Conservation (phyloP, 2,113 vertebrate species). For the Scopus umbretta region DNA sequence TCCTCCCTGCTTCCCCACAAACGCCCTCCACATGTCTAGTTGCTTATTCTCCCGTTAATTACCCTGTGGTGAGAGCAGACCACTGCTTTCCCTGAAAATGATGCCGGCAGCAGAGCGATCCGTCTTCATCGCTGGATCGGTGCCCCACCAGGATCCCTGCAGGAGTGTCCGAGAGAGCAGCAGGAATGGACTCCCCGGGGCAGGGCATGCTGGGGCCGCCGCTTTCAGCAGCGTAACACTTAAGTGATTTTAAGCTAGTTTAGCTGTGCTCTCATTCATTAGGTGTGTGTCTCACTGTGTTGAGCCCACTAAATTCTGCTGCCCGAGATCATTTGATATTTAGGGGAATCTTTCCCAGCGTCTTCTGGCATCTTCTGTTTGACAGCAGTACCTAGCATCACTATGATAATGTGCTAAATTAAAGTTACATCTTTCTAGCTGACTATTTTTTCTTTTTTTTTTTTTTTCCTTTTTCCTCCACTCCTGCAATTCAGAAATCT, state of each 20-base stretch:
- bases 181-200: background rate
- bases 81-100: background rate
- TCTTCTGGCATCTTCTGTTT: background rate
- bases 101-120: rapidly evolving
- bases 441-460: background rate
- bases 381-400: background rate
- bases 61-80: background rate
- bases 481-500: background rate
- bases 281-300: background rate
- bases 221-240: background rate
- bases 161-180: background rate
- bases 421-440: background rate
- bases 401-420: background rate
- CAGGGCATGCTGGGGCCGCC: too few species aligned
- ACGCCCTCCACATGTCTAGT: too few species aligned
- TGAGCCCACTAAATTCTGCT: background rate
- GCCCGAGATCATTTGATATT: background rate
- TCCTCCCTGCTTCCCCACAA: background rate
- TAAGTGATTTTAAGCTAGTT: background rate
- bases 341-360: background rate
- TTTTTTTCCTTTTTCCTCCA: background rate
- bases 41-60: background rate
- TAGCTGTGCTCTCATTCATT: background rate
- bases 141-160: background rate
- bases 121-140: rapidly evolving